Base-by-base conservation (phyloP, 2,888 invertebrate genomes). In the Chloroclysta siterata region DNA sequence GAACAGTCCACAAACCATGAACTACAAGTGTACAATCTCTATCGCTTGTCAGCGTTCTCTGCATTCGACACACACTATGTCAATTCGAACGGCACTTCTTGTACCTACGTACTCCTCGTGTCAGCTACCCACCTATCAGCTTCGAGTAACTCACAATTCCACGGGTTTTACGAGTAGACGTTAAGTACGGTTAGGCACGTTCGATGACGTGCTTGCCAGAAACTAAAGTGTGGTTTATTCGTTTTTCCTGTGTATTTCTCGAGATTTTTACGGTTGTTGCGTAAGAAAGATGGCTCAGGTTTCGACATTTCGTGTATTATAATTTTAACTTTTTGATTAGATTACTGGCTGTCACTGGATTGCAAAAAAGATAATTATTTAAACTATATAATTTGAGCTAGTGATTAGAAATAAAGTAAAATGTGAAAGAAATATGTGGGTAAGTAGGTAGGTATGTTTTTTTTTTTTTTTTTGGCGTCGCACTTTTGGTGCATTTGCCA, bases 111-210 rank as follows among this genome's bases (percentile, higher is more conserved):
- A 22, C 22, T 22, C 22, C 22, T 22, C 22, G 22, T 22, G 22
- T 22, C 22, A 22, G 22, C 22, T 22, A 22, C 22, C 22, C 22
- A 53, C 41, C 41, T 60, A 47, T 44, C 44, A 33, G 28, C 11
- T 4, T 42, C 33, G 52, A 46, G 59, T 53, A 53, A 48, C 53
- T 60, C 60, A 53, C 60, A 41, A 53, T 52, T 28, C 51, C 36
- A 48, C 33, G 47, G 42, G 28, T 65, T 50, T 65, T 65, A 62
- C 56, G 62, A 60, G 48, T 5, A 39, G 60, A 59, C 65, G 41
- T 64, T 64, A 67, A 64, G 67, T 67, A 64, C 67, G 67, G 67
- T 57, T 22, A 29, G 63, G 33, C 65, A 68, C 65, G 67, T 64
- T 36, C 42, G 56, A 42, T 60, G 60, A 65, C 60, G 60, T 60